A percentile compares a stretch with the other conserved stretches of the same genome.
These are phyloP conservation scores for Tragelaphus oryx DNA, from an alignment of 2,797 vertebrate genomes.

Conservation along the genomic window DNA sequence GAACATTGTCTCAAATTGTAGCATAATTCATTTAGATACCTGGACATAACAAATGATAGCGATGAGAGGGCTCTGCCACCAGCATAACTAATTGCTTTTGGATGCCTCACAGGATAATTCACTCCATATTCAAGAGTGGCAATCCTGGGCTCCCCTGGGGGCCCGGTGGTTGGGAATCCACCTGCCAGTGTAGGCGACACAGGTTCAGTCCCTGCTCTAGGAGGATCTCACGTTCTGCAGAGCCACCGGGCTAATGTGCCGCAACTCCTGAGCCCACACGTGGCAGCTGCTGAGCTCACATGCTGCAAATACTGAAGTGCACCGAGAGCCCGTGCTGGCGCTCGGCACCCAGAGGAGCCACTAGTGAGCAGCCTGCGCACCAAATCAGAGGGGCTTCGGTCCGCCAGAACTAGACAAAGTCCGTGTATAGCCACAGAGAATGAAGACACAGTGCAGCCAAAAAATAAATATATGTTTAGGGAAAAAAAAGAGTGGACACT, in stretches of 20 bases:
- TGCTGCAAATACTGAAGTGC: accelerated
- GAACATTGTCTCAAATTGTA: neutral
- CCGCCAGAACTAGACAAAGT: accelerated
- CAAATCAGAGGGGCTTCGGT: neutral
- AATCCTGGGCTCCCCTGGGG: neutral
- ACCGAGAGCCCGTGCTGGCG: accelerated
- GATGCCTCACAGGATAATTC: neutral
- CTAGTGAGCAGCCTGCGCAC: accelerated
- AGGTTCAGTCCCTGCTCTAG: neutral
- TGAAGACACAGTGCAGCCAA: neutral
- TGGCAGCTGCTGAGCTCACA: neutral
- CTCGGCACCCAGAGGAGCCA: neutral
- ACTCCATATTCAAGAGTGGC: neutral
- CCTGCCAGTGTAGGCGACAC: neutral
- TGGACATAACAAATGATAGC: neutral
- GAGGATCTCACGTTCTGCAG: neutral
- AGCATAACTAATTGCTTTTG: neutral
- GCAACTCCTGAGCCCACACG: accelerated
- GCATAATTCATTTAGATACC: neutral
- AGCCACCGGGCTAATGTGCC: neutral
- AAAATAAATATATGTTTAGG: neutral
- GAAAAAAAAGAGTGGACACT: neutral
- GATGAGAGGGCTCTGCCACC: neutral
- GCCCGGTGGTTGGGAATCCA: neutral
- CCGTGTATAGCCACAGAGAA: neutral